Evolutionary conservation across 2,797 vertebrate species (phyloP).

Genomic region (Chloroceryle inda): DNA sequence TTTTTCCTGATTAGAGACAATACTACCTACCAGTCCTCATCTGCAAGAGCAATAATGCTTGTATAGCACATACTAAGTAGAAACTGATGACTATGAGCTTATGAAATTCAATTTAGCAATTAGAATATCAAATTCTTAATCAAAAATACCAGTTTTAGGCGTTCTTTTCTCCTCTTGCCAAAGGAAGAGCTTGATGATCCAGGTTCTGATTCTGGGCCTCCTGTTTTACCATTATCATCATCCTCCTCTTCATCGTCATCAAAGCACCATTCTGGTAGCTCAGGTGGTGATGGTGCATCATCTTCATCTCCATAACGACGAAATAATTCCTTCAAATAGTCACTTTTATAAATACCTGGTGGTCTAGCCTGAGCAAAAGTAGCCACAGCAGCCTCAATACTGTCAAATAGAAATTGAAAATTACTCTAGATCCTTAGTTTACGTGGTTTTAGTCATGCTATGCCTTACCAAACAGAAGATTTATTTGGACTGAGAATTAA

Average conservation of each 20-base stretch:
- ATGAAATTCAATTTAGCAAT: background rate
- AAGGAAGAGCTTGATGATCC: slow-evolving; percentile 90
- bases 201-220: slow-evolving; percentile 90
- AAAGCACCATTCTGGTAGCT: slow-evolving; percentile 96
- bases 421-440: background rate
- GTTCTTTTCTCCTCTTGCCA: slow-evolving; percentile 93
- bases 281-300: slow-evolving; percentile 90
- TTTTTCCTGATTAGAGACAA: background rate
- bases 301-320: slow-evolving; percentile 94
- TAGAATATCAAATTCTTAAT: background rate
- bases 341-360: slow-evolving; percentile 98
- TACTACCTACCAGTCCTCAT: background rate
- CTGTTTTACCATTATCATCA: slow-evolving; percentile 86
- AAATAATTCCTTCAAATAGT: slow-evolving; percentile 98
- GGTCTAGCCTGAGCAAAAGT: slow-evolving; percentile 92
- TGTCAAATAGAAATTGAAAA: slow-evolving; percentile 72
- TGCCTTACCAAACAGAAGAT: background rate
- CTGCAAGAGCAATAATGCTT: background rate
- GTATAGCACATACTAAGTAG: accelerated
- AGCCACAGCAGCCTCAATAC: slow-evolving; percentile 94
- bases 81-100: background rate
- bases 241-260: slow-evolving; percentile 90
- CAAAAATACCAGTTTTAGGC: slow-evolving; percentile 90
- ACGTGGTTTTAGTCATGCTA: background rate
- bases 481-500: background rate